Evolutionary conservation across 2,888 invertebrate genomes (phyloP).

Genomic region (Coremacera marginata): DNA sequence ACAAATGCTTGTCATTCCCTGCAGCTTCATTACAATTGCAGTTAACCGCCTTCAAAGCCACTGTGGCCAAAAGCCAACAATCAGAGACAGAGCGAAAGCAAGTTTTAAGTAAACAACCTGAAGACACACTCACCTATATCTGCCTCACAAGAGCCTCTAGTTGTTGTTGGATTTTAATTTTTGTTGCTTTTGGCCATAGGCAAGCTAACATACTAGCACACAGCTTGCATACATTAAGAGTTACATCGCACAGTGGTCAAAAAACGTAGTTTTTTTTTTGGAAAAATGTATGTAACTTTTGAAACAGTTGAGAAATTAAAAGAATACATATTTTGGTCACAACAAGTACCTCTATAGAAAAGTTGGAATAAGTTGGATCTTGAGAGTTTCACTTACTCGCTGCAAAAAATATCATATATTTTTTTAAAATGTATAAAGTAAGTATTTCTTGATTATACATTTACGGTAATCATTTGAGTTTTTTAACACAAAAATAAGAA

Average conservation of each 20-base stretch:
- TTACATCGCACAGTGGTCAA: not conserved
- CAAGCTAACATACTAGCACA: not conserved
- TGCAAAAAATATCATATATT: too few relatives aligned
- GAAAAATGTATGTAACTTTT: too few relatives aligned
- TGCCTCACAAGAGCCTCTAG: not conserved
- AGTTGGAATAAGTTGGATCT: too few relatives aligned
- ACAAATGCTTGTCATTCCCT: slow-evolving; percentile 7
- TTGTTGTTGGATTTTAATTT: not conserved
- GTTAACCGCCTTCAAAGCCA: not conserved
- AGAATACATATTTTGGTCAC: too few relatives aligned
- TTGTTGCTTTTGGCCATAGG: slow-evolving; percentile 2
- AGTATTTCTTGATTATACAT: too few relatives aligned
- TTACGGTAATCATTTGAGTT: too few relatives aligned
- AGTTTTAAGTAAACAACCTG: slow-evolving; percentile 8
- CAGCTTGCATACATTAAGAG: not conserved
- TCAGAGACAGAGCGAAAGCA: not conserved
- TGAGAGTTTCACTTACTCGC: too few relatives aligned
- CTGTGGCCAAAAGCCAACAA: not conserved
- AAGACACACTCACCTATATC: slow-evolving; percentile 31
- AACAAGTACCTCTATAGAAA: too few relatives aligned
- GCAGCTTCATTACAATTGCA: slow-evolving; percentile 3
- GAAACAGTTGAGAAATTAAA: too few relatives aligned
- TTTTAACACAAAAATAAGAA: too few relatives aligned
- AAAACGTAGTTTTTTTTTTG: too few relatives aligned
- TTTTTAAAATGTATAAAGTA: too few relatives aligned